Conservation (phyloP, 2,113 vertebrate genomes). For the Lanius collurio region DNA sequence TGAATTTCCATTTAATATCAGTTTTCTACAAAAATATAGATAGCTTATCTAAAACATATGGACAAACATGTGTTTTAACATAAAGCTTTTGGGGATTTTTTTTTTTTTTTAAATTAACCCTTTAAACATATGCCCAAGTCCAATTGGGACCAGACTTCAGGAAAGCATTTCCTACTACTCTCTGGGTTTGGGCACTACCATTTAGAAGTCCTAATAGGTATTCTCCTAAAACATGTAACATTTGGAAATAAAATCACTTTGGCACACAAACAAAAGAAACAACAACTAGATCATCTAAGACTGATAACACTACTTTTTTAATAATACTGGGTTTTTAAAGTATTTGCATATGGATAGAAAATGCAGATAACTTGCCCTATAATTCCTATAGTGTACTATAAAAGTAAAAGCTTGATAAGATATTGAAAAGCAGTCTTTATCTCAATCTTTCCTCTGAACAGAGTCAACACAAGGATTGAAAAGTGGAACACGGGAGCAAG, state of each 20-base stretch:
- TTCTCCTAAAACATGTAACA: neutral
- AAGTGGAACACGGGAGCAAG: neutral
- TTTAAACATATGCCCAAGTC: neutral
- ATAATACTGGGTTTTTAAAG: neutral
- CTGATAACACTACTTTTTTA: neutral
- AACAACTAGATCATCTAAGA: neutral
- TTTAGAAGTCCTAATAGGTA: neutral
- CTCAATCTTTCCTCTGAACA: neutral
- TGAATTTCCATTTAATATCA: slow-evolving; percentile 31
- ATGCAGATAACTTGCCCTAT: neutral
- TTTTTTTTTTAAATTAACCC: neutral
- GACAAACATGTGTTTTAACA: neutral
- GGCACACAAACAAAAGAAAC: neutral
- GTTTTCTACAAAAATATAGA: slow-evolving; percentile 26
- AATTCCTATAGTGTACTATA: neutral
- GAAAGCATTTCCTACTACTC: neutral
- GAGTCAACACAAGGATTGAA: neutral
- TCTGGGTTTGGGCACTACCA: neutral
- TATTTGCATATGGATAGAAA: neutral
- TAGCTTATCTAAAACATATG: slow-evolving; percentile 51
- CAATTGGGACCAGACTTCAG: neutral
- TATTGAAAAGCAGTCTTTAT: neutral
- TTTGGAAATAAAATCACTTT: neutral
- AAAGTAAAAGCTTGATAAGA: neutral
- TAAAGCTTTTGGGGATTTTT: neutral